These are phyloP conservation scores for Misgurnus mizolepis DNA, from an alignment of 2,113 vertebrate species.

Conservation along the genomic window DNA sequence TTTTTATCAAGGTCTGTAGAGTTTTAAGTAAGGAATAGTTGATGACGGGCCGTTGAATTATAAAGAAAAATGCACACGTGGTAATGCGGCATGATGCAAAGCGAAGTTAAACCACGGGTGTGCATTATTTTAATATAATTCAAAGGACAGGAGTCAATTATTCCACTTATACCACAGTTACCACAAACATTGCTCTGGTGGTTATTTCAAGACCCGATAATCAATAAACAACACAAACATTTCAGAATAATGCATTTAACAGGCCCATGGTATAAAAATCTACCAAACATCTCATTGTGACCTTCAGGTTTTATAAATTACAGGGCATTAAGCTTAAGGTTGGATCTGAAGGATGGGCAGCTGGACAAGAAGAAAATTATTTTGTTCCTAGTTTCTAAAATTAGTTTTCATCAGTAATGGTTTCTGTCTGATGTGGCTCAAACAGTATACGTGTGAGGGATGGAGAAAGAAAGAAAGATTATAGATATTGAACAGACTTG, in stretches of 20 bases:
- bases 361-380: slow-evolving; percentile 32
- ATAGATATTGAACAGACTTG: not conserved
- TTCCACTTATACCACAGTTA: too few relatives aligned
- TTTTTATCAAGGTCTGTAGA: slow-evolving; percentile 29
- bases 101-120: too few relatives aligned
- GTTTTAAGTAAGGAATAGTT: too few relatives aligned
- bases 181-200: too few relatives aligned
- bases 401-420: slow-evolving; percentile 25
- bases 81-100: too few relatives aligned
- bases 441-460: not conserved
- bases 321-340: slow-evolving; percentile 25
- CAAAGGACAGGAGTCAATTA: too few relatives aligned
- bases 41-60: too few relatives aligned
- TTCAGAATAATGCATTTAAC: too few relatives aligned
- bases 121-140: too few relatives aligned
- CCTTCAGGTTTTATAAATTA: slow-evolving; percentile 45
- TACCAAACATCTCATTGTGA: slow-evolving; percentile 44
- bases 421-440: slow-evolving; percentile 10
- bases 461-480: not conserved
- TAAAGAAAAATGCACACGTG: too few relatives aligned
- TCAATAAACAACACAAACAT: too few relatives aligned
- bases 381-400: not conserved
- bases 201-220: too few relatives aligned
- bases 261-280: slow-evolving; percentile 32
- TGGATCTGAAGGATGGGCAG: slow-evolving; percentile 23